These are phyloP conservation scores for Lucifuga dentata DNA, from an alignment of 2,113 vertebrate genomes.

Conservation along the genomic window DNA sequence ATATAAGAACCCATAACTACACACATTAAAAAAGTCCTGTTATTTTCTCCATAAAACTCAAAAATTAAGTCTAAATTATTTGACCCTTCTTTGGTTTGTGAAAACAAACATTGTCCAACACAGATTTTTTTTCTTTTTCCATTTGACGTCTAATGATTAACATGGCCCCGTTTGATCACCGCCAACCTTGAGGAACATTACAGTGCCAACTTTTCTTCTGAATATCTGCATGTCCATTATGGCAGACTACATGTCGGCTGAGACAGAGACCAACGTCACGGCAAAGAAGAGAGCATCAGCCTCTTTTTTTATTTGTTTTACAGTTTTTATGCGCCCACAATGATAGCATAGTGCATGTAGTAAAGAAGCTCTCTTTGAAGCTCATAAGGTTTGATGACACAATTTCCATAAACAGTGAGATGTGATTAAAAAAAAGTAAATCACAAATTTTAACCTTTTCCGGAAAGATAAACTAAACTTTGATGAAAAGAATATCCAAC, in stretches of 20 bases:
- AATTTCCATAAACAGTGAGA: constrained; percentile 26
- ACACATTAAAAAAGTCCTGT: constrained; percentile 53
- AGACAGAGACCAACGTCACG: constrained; percentile 18
- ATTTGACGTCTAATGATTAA: constrained; percentile 47
- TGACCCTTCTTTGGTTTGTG: constrained; percentile 81
- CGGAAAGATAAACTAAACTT: not conserved
- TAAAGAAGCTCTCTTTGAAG: constrained; percentile 42
- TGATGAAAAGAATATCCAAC: constrained; percentile 38
- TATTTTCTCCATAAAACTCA: constrained; percentile 58
- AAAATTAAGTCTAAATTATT: constrained; percentile 57
- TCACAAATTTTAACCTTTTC: too few species aligned
- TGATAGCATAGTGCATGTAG: constrained; percentile 48
- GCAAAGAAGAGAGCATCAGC: not conserved
- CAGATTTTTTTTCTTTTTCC: constrained; percentile 30
- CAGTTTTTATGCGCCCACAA: constrained; percentile 16
- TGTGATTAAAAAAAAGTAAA: not conserved
- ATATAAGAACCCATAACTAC: constrained; percentile 31
- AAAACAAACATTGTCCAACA: constrained; percentile 70
- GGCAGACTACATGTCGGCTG: constrained; percentile 30
- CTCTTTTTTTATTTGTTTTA: not conserved
- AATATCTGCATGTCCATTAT: constrained; percentile 34
- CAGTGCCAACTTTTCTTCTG: constrained; percentile 22
- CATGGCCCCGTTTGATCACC: constrained; percentile 30
- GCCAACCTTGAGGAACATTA: constrained; percentile 25
- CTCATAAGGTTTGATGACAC: constrained; percentile 20